Evolutionary conservation across 1,140 invertebrate species (phyloP), one percentile per base, ranked within the genome.

Genomic region (Panagrolaimus sp.): DNA sequence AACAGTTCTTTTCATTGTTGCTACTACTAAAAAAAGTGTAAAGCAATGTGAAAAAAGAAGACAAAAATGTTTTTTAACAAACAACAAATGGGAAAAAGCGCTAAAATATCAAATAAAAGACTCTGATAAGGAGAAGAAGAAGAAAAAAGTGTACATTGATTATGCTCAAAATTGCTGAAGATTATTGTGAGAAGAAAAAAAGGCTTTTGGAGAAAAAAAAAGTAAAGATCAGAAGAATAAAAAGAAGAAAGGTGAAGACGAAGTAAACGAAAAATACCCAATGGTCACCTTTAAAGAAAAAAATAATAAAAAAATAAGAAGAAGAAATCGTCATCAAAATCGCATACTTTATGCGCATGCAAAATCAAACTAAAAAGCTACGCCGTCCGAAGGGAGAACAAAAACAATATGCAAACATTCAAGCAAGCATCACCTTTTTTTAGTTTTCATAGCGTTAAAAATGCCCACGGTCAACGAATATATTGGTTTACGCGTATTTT

Each of bases 381-480:
- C 51, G 20, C 51, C 20, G 51, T 27, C 20, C 51, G 9, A 57
- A 57, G 51, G 20, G 31, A 16, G 20, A 57, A 25, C 20, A 20
- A 57, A 57, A 57, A 57, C 51, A 20, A 57, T 20, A 27, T 57
- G 51, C 51, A 57, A 57, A 57, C 51, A 57, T 25, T 25, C 51
- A 57, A 25, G 51, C 51, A 27, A 20, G 9, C 20, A 27, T 57
- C 51, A 57, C 27, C 51, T n/a, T 57, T 27, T 57, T 57, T n/a
- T n/a, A n/a, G n/a, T n/a, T n/a, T n/a, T n/a, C n/a, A n/a, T 57
- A n/a, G 20, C 20, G 27, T 20, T 11, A 57, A 57, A 57, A 57
- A 57, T 57, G 51, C 51, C 51, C 51, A 57, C 51, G 51, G 51
- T 57, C 51, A 57, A 27, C 51, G 51, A 25, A 57, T 25, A 57